These are phyloP conservation scores for Zaprionus capensis DNA, from an alignment of 1,140 invertebrate genomes.

Conservation along the genomic window DNA sequence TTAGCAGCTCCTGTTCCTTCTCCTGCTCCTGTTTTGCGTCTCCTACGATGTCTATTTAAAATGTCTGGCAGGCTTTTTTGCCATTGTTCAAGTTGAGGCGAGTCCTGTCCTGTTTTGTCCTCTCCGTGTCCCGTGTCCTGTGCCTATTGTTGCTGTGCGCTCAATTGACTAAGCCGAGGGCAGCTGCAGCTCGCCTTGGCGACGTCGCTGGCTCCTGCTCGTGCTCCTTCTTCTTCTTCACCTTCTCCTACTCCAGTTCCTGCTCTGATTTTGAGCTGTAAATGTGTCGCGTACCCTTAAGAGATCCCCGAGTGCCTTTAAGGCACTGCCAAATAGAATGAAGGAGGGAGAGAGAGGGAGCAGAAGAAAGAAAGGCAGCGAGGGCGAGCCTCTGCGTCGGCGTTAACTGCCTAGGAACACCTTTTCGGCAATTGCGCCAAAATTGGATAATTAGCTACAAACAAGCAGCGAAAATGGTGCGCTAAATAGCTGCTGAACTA, in stretches of 20 bases:
- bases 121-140: constrained; percentile 11
- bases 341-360: background rate
- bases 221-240: background rate
- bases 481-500: background rate
- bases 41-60: constrained; percentile 61
- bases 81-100: constrained; percentile 6
- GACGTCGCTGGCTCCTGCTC: background rate
- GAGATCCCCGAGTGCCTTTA: constrained; percentile 6
- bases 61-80: constrained; percentile 43
- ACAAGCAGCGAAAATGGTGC: constrained; percentile 46
- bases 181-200: constrained; percentile 27
- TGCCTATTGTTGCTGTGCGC: constrained; percentile 46
- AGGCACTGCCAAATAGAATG: background rate
- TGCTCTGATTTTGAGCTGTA: constrained; percentile 62
- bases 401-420: constrained; percentile 29
- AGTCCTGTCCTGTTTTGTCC: background rate
- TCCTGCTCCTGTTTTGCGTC: constrained; percentile 1
- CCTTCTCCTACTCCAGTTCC: background rate
- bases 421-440: constrained; percentile 50
- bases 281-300: constrained; percentile 62
- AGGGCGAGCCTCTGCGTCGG: constrained; percentile 21
- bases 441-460: constrained; percentile 36
- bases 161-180: constrained; percentile 39
- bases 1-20: constrained; percentile 12
- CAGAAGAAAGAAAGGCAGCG: background rate